These are phyloP conservation scores for Drosophila macrospina DNA, from an alignment of 2,888 invertebrate genomes.

Conservation along the genomic window DNA sequence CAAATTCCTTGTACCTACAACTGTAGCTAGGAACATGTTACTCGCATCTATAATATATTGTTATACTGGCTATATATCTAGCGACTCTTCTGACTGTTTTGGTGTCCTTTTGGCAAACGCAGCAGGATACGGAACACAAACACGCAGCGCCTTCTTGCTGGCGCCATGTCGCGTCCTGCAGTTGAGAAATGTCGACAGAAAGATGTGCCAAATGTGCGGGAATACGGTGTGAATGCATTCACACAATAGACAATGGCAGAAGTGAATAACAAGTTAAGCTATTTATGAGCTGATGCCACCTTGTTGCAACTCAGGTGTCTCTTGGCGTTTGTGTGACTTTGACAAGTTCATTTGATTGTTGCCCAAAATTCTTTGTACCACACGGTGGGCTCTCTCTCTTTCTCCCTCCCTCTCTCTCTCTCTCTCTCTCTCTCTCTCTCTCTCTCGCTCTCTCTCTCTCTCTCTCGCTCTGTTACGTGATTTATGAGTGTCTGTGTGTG, in stretches of 20 bases:
- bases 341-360: slow-evolving; percentile 68
- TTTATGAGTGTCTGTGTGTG: slow-evolving; percentile 52
- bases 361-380: slow-evolving; percentile 50
- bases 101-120: slow-evolving; percentile 65
- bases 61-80: slow-evolving; percentile 29
- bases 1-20: slow-evolving; percentile 10
- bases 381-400: slow-evolving; percentile 45
- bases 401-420: neutral
- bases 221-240: slow-evolving; percentile 35
- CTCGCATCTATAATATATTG: slow-evolving; percentile 29
- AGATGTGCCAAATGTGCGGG: slow-evolving; percentile 37
- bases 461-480: slow-evolving; percentile 43
- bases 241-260: slow-evolving; percentile 31
- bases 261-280: slow-evolving; percentile 54
- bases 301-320: slow-evolving; percentile 35
- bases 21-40: slow-evolving; percentile 12
- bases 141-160: slow-evolving; percentile 39
- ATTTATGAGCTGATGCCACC: slow-evolving; percentile 67
- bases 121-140: slow-evolving; percentile 60
- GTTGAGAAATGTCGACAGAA: slow-evolving; percentile 27
- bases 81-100: too few relatives aligned
- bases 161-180: slow-evolving; percentile 70
- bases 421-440: slow-evolving; percentile 1
- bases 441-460: slow-evolving; percentile 14
- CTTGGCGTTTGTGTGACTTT: slow-evolving; percentile 21